These are phyloP conservation scores for Iguana delicatissima DNA, from an alignment of 2,797 vertebrate species.

Conservation along the genomic window DNA sequence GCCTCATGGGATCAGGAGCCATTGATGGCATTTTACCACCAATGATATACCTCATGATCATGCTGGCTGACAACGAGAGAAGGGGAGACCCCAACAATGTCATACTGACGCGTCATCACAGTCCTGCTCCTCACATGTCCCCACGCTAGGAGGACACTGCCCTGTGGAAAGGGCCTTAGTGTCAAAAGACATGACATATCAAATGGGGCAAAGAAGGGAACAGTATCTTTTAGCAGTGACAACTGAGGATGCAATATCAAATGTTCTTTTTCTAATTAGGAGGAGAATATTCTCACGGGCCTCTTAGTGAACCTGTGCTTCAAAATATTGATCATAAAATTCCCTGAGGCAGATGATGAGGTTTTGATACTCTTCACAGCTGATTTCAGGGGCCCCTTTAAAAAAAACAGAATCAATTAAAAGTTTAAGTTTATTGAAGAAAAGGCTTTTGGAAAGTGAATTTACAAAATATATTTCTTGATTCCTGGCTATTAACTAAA, in stretches of 20 bases:
- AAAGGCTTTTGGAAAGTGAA: conserved; percentile 61
- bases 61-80: too few species aligned
- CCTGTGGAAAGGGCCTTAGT: conserved; percentile 30
- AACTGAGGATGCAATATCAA: conserved; percentile 71
- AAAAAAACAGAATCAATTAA: not conserved
- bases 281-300: conserved; percentile 71
- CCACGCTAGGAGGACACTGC: too few species aligned
- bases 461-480: conserved; percentile 64
- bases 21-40: too few species aligned
- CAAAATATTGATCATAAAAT: conserved; percentile 73
- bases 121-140: too few species aligned
- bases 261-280: conserved; percentile 60
- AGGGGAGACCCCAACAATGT: too few species aligned
- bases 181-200: conserved; percentile 4
- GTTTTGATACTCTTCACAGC: conserved; percentile 67
- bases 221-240: conserved; percentile 43
- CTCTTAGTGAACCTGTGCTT: conserved; percentile 59
- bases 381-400: conserved; percentile 65
- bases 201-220: conserved; percentile 52
- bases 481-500: conserved; percentile 62
- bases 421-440: conserved; percentile 56
- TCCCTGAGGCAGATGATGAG: conserved; percentile 65
- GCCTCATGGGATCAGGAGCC: too few species aligned
- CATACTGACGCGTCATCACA: too few species aligned
- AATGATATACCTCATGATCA: too few species aligned